Conservation (phyloP, 1,140 invertebrate species). For the Drosophila arizonae region DNA sequence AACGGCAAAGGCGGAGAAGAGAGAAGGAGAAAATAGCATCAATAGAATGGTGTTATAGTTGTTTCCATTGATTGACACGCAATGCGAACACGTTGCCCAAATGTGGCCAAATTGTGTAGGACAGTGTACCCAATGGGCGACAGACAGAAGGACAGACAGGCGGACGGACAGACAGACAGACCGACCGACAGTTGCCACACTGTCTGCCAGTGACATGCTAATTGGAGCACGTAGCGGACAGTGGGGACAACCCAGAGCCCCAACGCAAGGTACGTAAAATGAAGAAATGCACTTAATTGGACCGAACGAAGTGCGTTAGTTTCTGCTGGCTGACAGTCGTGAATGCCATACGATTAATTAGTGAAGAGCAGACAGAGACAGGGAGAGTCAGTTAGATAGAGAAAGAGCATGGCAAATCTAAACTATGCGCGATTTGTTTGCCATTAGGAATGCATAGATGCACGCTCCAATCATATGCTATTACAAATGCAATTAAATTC, state of each 20-base stretch:
- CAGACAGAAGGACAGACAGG: neutral
- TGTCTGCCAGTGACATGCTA: slow-evolving; percentile 48
- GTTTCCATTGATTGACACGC: slow-evolving; percentile 69
- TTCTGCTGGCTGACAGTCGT: slow-evolving; percentile 15
- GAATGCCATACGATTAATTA: slow-evolving; percentile 67
- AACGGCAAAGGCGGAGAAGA: neutral
- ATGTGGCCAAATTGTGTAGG: slow-evolving; percentile 44
- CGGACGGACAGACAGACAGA: neutral
- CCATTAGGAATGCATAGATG: slow-evolving; percentile 3
- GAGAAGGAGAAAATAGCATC: slow-evolving; percentile 31
- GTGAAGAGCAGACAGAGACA: slow-evolving; percentile 30
- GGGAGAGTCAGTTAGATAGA: neutral
- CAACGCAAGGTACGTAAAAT: slow-evolving; percentile 29
- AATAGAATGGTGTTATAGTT: slow-evolving; percentile 29
- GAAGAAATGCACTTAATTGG: slow-evolving; percentile 78
- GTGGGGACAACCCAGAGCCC: neutral
- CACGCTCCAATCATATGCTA: neutral
- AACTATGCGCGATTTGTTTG: slow-evolving; percentile 10
- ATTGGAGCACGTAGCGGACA: slow-evolving; percentile 69
- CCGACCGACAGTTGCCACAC: slow-evolving; percentile 2
- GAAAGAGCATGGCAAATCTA: neutral
- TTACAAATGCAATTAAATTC: slow-evolving; percentile 9
- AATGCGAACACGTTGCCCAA: slow-evolving; percentile 60
- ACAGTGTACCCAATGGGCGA: slow-evolving; percentile 11
- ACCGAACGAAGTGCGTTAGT: slow-evolving; percentile 40